Base-by-base conservation (phyloP, 2,113 vertebrate species). In the Equus przewalskii region DNA sequence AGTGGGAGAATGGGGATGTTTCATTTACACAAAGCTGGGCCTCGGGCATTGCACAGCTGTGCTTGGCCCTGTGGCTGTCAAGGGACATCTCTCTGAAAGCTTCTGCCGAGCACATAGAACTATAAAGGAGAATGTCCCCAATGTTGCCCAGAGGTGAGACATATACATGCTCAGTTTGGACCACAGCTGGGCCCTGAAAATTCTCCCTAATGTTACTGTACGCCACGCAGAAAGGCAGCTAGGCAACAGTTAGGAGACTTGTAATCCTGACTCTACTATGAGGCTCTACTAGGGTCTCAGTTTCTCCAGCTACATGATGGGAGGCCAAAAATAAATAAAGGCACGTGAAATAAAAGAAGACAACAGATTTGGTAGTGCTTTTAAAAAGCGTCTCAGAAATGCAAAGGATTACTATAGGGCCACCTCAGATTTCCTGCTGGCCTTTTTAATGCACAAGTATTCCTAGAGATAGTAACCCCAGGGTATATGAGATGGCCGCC, bases 401-500 rank as follows among this genome's bases (percentile, higher is more conserved):
- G 11, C 30, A 92, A 49, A 33, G 19, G 70, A 64, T 83, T 93
- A 30, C 84, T 33, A 21, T 6, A 56, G 49, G 49, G 3, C 13
- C 65, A 19, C 7, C 44, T 51, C 60, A 70, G 30, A 86, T 70
- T 30, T 67, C 41, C 46, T 16, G 36, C 8, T 58, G 21, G 75
- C n/a, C 72, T 69, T 92, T 65, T 46, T 26, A 41, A 62, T 5
- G 7, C 36, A 10, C 0, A 12, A 0, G 2, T 11, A 7, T 44
- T 62, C 84, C 79, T 16, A 16, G 5, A 75, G 46, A 49, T 1
- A 78, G 60, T 14, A 49, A 51, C 64, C 73, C 18, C n/a, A 8
- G n/a, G 0, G 12, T 36, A 6, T 28, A 28, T 16, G 1, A 2
- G 30, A 41, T 0, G 4, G 33, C 41, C 3, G 54, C 54, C 46